These are phyloP conservation scores for Blera fallax DNA, from an alignment of 2,888 invertebrate genomes.

Conservation along the genomic window DNA sequence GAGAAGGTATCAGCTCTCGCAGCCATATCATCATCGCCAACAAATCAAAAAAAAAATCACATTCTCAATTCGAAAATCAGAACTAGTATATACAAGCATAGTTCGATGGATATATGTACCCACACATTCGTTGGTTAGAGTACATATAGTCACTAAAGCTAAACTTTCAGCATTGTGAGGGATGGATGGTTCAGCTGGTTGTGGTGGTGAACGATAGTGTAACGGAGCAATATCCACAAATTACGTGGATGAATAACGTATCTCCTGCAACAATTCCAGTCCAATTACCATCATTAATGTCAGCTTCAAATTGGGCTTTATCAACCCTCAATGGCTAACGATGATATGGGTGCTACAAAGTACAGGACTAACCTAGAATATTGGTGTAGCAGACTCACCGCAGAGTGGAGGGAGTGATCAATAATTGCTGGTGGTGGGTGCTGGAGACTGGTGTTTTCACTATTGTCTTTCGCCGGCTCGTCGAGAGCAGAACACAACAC, in stretches of 20 bases:
- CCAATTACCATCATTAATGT: slow-evolving; percentile 69
- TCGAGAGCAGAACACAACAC: background rate
- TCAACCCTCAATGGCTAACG: slow-evolving; percentile 39
- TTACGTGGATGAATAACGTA: slow-evolving; percentile 68
- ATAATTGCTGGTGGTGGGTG: slow-evolving; percentile 9
- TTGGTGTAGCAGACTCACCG: slow-evolving; percentile 21
- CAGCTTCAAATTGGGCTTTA: slow-evolving; percentile 53
- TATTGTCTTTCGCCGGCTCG: slow-evolving; percentile 14
- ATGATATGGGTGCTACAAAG: slow-evolving; percentile 9
- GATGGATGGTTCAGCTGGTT: background rate
- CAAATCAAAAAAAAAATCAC: slow-evolving; percentile 1
- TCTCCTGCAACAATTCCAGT: slow-evolving; percentile 65
- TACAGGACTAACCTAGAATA: background rate
- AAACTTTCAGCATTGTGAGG: slow-evolving; percentile 1
- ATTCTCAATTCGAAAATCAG: background rate
- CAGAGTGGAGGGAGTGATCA: slow-evolving; percentile 16
- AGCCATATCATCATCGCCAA: background rate
- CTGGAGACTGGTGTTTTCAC: slow-evolving; percentile 41
- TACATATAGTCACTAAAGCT: background rate
- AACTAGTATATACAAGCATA: background rate
- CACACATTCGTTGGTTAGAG: too few species aligned
- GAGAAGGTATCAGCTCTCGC: background rate
- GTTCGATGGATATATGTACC: background rate
- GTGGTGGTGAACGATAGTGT: slow-evolving; percentile 33
- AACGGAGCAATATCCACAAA: slow-evolving; percentile 58